Conservation (phyloP, 1,140 invertebrate genomes). For the Drosophila kurseongensis region DNA sequence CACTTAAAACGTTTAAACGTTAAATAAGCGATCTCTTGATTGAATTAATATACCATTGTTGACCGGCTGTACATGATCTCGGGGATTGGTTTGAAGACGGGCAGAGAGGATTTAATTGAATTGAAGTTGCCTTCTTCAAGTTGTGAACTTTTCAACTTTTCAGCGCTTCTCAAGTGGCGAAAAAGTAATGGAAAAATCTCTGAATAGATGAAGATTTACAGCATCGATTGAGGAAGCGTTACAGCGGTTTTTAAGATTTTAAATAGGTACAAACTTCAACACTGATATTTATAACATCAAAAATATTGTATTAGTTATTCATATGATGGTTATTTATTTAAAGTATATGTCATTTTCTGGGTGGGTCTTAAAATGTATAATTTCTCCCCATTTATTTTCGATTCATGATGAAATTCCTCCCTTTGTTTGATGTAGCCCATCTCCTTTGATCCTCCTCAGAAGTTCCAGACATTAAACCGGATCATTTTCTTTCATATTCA, state of each 20-base stretch:
- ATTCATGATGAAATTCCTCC: slow-evolving; percentile 59
- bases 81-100: slow-evolving; percentile 28
- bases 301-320: too few relatives aligned
- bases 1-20: slow-evolving; percentile 70
- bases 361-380: not conserved
- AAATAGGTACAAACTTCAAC: too few relatives aligned
- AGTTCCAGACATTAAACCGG: slow-evolving; percentile 37
- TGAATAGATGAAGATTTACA: slow-evolving; percentile 22
- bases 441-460: slow-evolving; percentile 42
- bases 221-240: slow-evolving; percentile 3
- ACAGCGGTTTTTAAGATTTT: too few relatives aligned
- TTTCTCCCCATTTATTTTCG: slow-evolving; percentile 33
- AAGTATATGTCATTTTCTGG: not conserved
- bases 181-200: slow-evolving; percentile 12
- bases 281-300: too few relatives aligned
- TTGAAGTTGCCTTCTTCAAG: slow-evolving; percentile 64
- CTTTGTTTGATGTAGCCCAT: slow-evolving; percentile 30
- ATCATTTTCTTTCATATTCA: slow-evolving; percentile 33
- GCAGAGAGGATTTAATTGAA: slow-evolving; percentile 59
- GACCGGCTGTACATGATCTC: slow-evolving; percentile 39
- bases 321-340: too few relatives aligned
- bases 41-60: slow-evolving; percentile 79
- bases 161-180: slow-evolving; percentile 21
- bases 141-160: slow-evolving; percentile 77
- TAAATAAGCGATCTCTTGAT: slow-evolving; percentile 79